phyloP scores from a whole-genome alignment of 2,888 invertebrate genomes.

The Troilus luridus region DNA sequence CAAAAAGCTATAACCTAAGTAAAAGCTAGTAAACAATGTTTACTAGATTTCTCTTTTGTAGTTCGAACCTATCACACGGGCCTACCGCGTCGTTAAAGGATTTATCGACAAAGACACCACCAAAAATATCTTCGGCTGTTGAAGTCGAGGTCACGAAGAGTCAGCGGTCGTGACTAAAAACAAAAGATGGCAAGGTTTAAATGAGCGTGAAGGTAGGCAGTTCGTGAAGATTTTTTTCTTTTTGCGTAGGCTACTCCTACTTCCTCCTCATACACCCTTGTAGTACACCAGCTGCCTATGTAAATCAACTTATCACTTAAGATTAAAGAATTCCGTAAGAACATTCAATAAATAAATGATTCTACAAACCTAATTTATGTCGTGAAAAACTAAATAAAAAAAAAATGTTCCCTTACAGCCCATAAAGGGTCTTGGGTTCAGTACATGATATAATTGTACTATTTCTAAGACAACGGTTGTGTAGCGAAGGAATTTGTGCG shows the following conservation, averaged over 20 bases:
- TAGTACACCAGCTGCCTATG: not conserved
- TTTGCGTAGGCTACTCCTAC: constrained; percentile 5
- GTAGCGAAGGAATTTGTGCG: no score
- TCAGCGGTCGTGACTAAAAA: constrained; percentile 16
- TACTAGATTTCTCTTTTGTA: not conserved
- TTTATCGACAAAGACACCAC: constrained; percentile 17
- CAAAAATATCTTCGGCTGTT: constrained; percentile 35
- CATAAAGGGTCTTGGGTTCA: no score
- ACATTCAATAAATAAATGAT: not conserved
- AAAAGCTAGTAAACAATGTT: no score
- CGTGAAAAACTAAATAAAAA: no score
- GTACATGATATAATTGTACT: no score
- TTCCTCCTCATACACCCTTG: not conserved
- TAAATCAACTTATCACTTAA: not conserved
- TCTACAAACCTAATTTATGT: not conserved
- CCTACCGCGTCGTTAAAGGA: not conserved
- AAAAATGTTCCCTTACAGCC: no score
- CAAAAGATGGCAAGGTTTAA: constrained; percentile 39
- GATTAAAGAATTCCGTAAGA: no score
- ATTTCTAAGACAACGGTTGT: no score
- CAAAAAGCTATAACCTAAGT: no score
- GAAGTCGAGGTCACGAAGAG: constrained; percentile 41
- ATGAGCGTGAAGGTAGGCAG: not conserved
- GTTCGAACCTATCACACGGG: not conserved
- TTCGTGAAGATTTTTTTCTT: constrained; percentile 36